Base-by-base conservation (phyloP, 53 echinoderm and acorn worm species). In the Luidia sarsii region DNA sequence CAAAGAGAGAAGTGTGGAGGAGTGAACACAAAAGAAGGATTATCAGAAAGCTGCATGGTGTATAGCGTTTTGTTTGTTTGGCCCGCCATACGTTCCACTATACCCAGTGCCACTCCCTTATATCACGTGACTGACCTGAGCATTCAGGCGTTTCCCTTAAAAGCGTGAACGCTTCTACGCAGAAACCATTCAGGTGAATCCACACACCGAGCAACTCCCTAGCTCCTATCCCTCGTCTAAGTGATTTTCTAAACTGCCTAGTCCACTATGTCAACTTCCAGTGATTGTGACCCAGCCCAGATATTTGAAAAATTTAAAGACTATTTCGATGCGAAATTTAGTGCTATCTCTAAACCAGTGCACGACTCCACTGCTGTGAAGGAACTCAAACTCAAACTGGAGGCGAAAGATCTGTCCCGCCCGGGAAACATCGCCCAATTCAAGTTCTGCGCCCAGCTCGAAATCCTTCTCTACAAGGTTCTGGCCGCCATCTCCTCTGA, bases 371-470 rank as follows among this genome's bases (percentile, higher is more conserved):
- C 65, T 39, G n/a, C 14, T 16, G 20, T 65, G 16, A 39, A 65
- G 39, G 65, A 65, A 21, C 65, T 65, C 2, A 39, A 65, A 65
- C 22, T 65, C 38, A 65, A 65, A 22, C 34, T 65, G 0, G 41
- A 65, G 19, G 38, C 65, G 2, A 65, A 65, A 1, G 65, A 65
- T 14, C 41, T 65, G 18, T 37, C 39, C 1, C 37, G 32, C 37
- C 39, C 65, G 7, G 65, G 65, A 2, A 65, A 65, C 15, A 38
- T 65, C 16, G 65, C 15, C 2, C 38, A 65, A 22, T 65, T 19
- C 7, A 7, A 65, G 39, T 65, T 65, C 1, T 65, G 65, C 21
- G 41, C 23, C 14, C 65, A 39, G 23, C 34, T 65, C 5, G 65
- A 65, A 15, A 13, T 65, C 9, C 8, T 39, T 11, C 65, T 65